Evolutionary conservation across 2,113 vertebrate genomes (phyloP), one percentile per base, ranked within the genome.

Genomic region (Hystrix cristata): DNA sequence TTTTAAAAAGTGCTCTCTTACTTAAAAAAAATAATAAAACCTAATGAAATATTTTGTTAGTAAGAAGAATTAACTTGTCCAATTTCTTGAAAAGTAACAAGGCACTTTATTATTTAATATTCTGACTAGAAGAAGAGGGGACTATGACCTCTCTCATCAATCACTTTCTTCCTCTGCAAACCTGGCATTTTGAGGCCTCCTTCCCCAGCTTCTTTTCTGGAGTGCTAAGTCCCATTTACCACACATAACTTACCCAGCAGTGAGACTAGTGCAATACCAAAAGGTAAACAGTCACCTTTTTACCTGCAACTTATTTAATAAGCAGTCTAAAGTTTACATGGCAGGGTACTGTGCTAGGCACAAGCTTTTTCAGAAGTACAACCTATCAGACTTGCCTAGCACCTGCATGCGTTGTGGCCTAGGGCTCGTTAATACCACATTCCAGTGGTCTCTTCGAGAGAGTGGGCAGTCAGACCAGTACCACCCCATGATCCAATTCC

Each of bases 11-110:
- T 21, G 60, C 43, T 69, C 43, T 90, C 84, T 78, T 93, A 93
- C 15, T 84, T 80, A 59, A 38, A 62, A 90, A 90, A 72, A 72
- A 62, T 1, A 59, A 84, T 51, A 34, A 43, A 90, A 96, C 46
- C 59, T 69, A 87, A 84, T 57, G 25, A 80, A 88, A 69, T 27
- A 53, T 43, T 46, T 31, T 65, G n/a, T 60, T 60, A 43, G 29
- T 19, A 23, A 69, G 87, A 96, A 92, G 5, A 81, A 89, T 38
- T 59, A 87, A 93, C 9, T 25, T 11, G 38, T 4, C 59, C 65
- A 85, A 65, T 48, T 93, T 91, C 89, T 84, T 83, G 64, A 84
- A n/a, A 87, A 65, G 59, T 23, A 80, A 74, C 18, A 55, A 53
- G 29, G 72, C 31, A 78, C 8, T 79, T 62, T 91, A 95, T n/a